Evolutionary conservation across 2,113 vertebrate species (phyloP), one percentile per base, ranked within the genome.

Genomic region (Leptocoma aspasia): DNA sequence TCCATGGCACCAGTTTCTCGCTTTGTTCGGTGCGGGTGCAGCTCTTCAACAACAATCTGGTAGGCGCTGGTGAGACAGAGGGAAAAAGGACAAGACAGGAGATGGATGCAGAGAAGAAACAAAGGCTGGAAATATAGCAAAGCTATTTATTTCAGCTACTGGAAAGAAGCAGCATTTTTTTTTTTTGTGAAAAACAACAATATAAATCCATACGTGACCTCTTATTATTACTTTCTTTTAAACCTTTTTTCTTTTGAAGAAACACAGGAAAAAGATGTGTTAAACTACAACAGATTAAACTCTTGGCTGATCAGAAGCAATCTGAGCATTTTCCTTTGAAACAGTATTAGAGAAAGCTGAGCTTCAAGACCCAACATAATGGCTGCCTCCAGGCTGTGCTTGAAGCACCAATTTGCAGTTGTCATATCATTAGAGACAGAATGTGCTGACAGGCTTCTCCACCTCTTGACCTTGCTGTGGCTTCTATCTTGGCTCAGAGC

Each of bases 21-120:
- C 72, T 99, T 99, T 6, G 98, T 98, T 41, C 99, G 97, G 82
- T 98, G 99, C 0, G 99, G 98, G 86, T 99, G 99, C 65, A 99
- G 92, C 89, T 99, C 99, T 86, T 99, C 99, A 65, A 99, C 99
- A 13, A 99, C 99, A 39, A 99, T 99, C 97, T 99, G 99, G 97
- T 99, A 99, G 9, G 99, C 98, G 82, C 99, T 99, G 93, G 82
- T 66, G 24, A 85, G 60, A 89, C n/a, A 96, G 28, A 87, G 49
- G 44, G 18, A 52, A 57, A 82, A 64, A 64, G 20, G 31, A 49
- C 45, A 83, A 83, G 54, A 83, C 2, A 52, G 31, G 27, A 78
- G 18, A 61, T 45, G 26, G 69, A 64, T 72, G 27, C 8, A 60
- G 56, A 81, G 47, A 60, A 81, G 44, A 75, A 83, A 53, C 6